Evolutionary conservation across 2,113 vertebrate species (phyloP), one percentile per base, ranked within the genome.

Genomic region (Nothobranchius kuhntae): DNA sequence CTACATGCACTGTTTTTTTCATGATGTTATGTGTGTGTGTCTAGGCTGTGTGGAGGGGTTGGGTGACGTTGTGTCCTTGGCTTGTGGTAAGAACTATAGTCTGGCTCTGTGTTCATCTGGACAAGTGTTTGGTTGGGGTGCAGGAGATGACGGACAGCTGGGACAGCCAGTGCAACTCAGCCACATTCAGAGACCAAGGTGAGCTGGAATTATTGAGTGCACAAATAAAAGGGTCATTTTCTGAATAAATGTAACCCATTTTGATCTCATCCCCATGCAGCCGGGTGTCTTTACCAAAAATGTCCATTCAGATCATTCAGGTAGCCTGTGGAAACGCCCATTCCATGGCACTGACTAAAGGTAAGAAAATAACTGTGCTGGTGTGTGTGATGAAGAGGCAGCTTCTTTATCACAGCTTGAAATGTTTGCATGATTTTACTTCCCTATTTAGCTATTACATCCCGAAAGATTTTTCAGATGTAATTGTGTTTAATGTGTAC

Each of bases 31-130:
- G 30, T n/a, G 40, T 59, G n/a, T 47, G 21, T 63, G 11, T 57
- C 45, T 63, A 90, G 83, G 63, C 40, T 77, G 35, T 21, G 77
- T 92, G 65, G 78, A 86, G 26, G 71, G 78, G 1, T 56, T 91
- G 14, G 58, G 50, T 0, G 7, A 45, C 7, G 85, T 89, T 26
- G 93, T 95, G 83, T 86, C 91, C n/a, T 86, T 96, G 69, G 95
- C 95, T 13, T 96, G 96, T 83, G 97, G 97, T 86, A 94, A 94
- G 91, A 93, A 96, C 66, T 95, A 98, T 85, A 94, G 92, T n/a
- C 89, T 98, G 87, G 95, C 93, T 38, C 75, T 96, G 82, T 95
- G 93, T 89, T 91, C 92, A 68, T 94, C 95, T 30, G 97, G 97
- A 83, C 85, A 93, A 24, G 91, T 99, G n/a, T 98, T 94, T 87